A percentile compares a stretch with the other conserved stretches of the same genome.
These are phyloP conservation scores for Pitangus sulphuratus DNA, from an alignment of 2,797 vertebrate species.

Conservation along the genomic window DNA sequence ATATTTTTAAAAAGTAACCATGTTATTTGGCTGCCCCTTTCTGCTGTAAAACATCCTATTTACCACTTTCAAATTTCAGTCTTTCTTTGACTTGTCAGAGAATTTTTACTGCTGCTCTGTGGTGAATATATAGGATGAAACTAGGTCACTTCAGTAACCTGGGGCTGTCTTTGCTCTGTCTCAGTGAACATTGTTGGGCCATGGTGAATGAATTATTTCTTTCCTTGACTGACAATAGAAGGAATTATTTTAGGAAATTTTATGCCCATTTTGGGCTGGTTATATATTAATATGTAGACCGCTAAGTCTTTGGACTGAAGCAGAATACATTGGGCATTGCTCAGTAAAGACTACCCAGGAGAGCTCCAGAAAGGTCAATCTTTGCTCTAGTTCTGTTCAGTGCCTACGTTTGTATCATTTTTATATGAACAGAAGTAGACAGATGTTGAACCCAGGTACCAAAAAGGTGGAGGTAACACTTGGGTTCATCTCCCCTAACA, in stretches of 20 bases:
- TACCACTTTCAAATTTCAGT: constrained; percentile 27
- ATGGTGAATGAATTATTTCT: constrained; percentile 63
- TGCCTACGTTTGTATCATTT: not conserved
- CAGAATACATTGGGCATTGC: not conserved
- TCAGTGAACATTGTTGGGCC: constrained; percentile 57
- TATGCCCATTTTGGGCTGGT: constrained; percentile 1
- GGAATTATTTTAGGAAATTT: constrained; percentile 53
- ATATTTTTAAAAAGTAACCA: rapidly evolving
- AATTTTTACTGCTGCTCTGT: constrained; percentile 37
- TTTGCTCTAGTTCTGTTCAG: not conserved
- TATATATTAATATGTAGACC: not conserved
- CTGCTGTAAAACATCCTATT: not conserved
- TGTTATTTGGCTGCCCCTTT: not conserved
- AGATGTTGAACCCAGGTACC: not conserved
- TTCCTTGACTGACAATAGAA: constrained; percentile 57
- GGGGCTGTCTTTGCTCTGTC: constrained; percentile 66
- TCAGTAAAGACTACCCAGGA: not conserved
- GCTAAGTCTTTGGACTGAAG: not conserved
- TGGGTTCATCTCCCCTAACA: not conserved
- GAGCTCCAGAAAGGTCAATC: not conserved
- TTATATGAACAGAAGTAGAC: not conserved
- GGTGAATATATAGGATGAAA: constrained; percentile 54
- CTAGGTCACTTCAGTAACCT: constrained; percentile 67
- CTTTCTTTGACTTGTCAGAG: constrained; percentile 34
- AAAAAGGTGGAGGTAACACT: not conserved